Conservation (phyloP, 2,113 vertebrate genomes). For the Drymodes brunneopygia region DNA sequence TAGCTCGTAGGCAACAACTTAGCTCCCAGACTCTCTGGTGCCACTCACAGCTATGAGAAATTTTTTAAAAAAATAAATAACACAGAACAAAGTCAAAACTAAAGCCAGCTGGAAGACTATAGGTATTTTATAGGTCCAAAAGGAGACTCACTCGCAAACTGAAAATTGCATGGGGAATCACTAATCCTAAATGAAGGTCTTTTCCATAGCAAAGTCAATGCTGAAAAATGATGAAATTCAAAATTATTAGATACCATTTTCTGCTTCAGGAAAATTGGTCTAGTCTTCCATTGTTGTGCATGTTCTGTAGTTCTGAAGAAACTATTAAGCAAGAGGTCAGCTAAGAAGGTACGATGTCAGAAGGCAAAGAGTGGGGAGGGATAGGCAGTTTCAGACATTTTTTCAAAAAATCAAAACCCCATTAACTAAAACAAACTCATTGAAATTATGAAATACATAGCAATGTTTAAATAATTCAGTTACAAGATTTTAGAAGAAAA, state of each 20-base stretch:
- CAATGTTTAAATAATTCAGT: neutral
- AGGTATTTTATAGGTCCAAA: neutral
- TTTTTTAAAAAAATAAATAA: neutral
- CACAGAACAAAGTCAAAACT: neutral
- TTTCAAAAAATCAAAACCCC: neutral
- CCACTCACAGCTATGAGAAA: neutral
- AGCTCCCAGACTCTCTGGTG: neutral
- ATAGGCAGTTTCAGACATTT: neutral
- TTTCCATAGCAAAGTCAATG: neutral
- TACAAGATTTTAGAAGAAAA: neutral
- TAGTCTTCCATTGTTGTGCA: neutral
- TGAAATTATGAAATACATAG: neutral
- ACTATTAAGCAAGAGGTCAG: neutral
- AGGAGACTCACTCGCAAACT: neutral
- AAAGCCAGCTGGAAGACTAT: neutral
- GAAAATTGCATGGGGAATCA: neutral
- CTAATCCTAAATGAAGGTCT: neutral
- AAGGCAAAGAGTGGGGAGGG: neutral
- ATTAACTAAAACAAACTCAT: neutral
- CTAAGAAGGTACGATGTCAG: neutral
- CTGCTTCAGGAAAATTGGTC: neutral
- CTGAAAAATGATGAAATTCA: neutral
- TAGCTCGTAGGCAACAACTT: neutral
- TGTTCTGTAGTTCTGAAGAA: neutral
- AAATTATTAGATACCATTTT: neutral